These are phyloP conservation scores for Plumapathes pennacea DNA, from an alignment of 92 coral and sea anemone species.

Conservation along the genomic window DNA sequence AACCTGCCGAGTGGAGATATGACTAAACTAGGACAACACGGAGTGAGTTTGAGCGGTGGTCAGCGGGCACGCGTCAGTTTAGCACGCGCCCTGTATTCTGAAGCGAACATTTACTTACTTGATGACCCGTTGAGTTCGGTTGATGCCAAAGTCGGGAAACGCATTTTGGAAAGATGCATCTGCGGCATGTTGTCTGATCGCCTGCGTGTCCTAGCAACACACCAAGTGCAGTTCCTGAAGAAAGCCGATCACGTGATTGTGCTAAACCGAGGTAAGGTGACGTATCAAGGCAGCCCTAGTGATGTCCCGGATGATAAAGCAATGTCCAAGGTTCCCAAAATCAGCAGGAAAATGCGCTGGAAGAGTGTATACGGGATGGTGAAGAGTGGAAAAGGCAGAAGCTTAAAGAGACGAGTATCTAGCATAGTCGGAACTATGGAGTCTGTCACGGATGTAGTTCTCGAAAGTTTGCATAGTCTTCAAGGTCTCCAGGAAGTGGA, in stretches of 20 bases:
- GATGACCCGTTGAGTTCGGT: too few species aligned
- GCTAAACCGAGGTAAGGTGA: slow-evolving; percentile 6
- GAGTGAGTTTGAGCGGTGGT: slow-evolving; percentile 31
- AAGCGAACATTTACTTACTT: slow-evolving; percentile 3
- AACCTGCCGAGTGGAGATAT: slow-evolving; percentile 9
- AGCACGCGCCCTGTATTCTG: slow-evolving; percentile 22
- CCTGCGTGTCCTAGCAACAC: slow-evolving; percentile 11
- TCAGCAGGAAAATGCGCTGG: too few species aligned
- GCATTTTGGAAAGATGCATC: slow-evolving; percentile 22
- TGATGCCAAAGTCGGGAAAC: slow-evolving; percentile 18
- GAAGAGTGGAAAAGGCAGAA: too few species aligned
- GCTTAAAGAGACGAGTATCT: too few species aligned
- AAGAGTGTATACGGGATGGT: too few species aligned
- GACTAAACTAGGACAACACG: slow-evolving; percentile 21
- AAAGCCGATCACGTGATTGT: slow-evolving; percentile 8
- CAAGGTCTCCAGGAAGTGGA: slow-evolving; percentile 4
- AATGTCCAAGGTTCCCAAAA: too few species aligned
- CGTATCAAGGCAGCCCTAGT: background rate
- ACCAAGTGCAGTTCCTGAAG: slow-evolving; percentile 8
- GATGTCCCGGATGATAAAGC: background rate
- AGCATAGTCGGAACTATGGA: too few species aligned
- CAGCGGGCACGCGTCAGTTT: slow-evolving; percentile 21
- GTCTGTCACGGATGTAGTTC: too few species aligned
- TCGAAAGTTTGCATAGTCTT: too few species aligned
- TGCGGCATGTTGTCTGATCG: background rate